Conservation (phyloP, 2,113 vertebrate genomes). For the Piprites chloris region DNA sequence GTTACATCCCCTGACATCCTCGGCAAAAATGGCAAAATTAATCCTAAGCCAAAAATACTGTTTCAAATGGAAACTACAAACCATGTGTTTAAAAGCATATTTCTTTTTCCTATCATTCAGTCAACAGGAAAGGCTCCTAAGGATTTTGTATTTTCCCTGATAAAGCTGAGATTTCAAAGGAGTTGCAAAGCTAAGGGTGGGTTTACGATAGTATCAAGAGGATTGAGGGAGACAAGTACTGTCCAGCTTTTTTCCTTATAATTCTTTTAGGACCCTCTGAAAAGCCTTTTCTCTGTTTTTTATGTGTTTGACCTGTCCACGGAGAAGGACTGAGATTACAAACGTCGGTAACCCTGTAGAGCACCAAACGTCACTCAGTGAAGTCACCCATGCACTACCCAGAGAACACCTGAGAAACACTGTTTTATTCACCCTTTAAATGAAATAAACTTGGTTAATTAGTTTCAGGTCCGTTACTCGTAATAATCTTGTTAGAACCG, state of each 20-base stretch:
- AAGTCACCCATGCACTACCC: not conserved
- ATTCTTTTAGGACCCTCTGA: not conserved
- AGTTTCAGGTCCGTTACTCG: not conserved
- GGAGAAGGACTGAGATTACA: not conserved
- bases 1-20: not conserved
- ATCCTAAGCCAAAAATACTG: not conserved
- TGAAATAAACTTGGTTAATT: not conserved
- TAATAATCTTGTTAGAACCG: rapidly evolving
- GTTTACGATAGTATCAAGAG: not conserved
- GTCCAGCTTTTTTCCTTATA: rapidly evolving
- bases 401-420: not conserved
- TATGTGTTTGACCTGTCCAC: not conserved
- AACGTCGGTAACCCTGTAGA: not conserved
- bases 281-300: not conserved
- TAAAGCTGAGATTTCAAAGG: not conserved
- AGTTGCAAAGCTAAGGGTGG: not conserved
- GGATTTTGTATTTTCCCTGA: not conserved
- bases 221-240: not conserved
- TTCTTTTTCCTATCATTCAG: not conserved
- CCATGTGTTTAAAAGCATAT: not conserved
- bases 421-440: not conserved
- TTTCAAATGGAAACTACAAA: not conserved
- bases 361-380: not conserved
- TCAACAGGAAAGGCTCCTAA: not conserved
- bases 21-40: not conserved